These are phyloP conservation scores for Cavia aperea DNA, from an alignment of 2,113 vertebrate species.

Conservation along the genomic window DNA sequence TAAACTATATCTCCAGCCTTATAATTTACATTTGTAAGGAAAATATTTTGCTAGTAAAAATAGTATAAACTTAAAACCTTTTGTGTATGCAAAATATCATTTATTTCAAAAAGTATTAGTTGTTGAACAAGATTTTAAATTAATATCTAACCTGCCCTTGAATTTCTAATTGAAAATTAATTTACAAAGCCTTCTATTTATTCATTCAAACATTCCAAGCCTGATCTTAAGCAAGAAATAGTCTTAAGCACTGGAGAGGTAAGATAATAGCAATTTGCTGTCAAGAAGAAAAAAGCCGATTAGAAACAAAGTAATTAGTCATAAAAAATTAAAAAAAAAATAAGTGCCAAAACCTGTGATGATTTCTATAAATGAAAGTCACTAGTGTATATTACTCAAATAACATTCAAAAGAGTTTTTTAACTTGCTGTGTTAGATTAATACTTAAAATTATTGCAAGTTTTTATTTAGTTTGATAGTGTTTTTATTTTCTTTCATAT, in stretches of 20 bases:
- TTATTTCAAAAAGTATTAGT: no score
- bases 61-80: not conserved
- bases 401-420: not conserved
- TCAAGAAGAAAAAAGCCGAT: not conserved
- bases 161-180: not conserved
- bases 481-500: not conserved
- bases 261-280: not conserved
- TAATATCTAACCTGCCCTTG: not conserved
- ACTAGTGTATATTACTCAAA: not conserved
- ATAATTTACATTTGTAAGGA: not conserved
- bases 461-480: not conserved
- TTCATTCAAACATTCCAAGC: not conserved
- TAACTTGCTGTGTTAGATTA: not conserved
- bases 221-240: not conserved
- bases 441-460: not conserved
- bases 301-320: not conserved
- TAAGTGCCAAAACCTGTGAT: not conserved
- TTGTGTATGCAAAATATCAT: not conserved
- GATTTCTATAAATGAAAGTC: not conserved
- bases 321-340: not conserved
- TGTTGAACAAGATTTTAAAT: no score
- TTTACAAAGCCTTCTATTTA: not conserved
- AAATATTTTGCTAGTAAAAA: not conserved
- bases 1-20: no score
- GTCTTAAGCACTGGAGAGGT: not conserved